Evolutionary conservation across 1,140 invertebrate species (phyloP).

Genomic region (Cherax destructor): DNA sequence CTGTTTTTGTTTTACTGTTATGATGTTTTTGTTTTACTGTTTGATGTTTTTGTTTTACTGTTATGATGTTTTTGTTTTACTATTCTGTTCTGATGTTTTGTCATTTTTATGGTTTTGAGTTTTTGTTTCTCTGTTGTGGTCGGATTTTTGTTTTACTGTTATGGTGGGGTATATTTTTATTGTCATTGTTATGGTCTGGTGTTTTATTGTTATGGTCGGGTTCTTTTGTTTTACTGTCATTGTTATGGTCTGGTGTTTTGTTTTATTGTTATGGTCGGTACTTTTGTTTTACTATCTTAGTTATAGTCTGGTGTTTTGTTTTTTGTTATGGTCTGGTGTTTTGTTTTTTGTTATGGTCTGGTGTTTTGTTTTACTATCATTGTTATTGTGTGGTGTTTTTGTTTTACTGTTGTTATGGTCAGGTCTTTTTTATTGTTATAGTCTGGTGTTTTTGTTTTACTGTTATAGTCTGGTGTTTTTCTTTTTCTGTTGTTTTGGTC

Average conservation of each 20-base stretch:
- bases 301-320: too few species aligned
- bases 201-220: too few species aligned
- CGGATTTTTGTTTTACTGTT: not conserved
- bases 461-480: not conserved
- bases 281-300: too few species aligned
- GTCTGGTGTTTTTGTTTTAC: not conserved
- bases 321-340: not conserved
- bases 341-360: too few species aligned
- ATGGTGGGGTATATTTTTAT: not conserved
- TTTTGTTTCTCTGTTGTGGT: not conserved
- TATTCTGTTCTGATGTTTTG: too few species aligned
- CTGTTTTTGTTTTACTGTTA: too few species aligned
- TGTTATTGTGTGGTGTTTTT: not conserved
- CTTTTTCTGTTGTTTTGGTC: not conserved
- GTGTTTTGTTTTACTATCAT: not conserved
- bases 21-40: not conserved
- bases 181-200: too few species aligned
- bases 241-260: too few species aligned
- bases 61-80: not conserved
- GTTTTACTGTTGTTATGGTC: not conserved
- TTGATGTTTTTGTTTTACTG: not conserved
- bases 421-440: not conserved
- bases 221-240: too few species aligned
- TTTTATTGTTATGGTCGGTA: too few species aligned
- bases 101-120: not conserved